Base-by-base conservation (phyloP, 2,113 vertebrate genomes). In the Chloropsis cyanopogon region DNA sequence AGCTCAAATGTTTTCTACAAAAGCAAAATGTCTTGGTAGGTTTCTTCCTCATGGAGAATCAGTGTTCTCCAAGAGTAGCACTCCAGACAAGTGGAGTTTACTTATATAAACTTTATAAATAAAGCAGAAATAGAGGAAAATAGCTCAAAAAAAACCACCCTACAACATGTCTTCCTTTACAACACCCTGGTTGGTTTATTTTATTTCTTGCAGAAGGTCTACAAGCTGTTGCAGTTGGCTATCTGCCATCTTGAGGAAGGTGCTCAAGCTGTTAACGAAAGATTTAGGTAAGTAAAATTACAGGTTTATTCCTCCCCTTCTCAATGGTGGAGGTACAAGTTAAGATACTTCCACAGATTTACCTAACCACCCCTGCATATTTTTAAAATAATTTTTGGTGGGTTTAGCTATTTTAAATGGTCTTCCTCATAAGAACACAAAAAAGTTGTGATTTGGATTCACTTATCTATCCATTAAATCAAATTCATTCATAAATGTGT, bases 61-160 rank as follows among this genome's bases (percentile, higher is more conserved):
- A 96, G 82, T 78, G 65, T 77, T 84, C 79, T 97, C 89, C 57
- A 96, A 96, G 70, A 97, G 64, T 37, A 94, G 49, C 80, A 92
- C 64, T 96, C 91, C 85, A 96, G 96, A 96, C 44, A 94, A 97
- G 92, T 95, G n/a, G n/a, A 94, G 97, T 97, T 97, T 97, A 95
- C 91, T 95, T 96, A 94, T 96, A 91, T 94, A 96, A 97, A 95
- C 64, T 93, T 63, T 80, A 92, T 95, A 97, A 97, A 97, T 96
- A 96, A 97, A 96, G 63, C 60, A 94, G 82, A 95, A 94, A 96
- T 76, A 79, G 84, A 94, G 88, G 39, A 79, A 92, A 92, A 71
- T 80, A 73, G 47, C 59, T 95, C 19, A 1, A 65, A 91, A 76
- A 78, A 64, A 24, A 16, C n/a, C n/a, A 1, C 4, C 16, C 35